Base-by-base conservation (phyloP, 2,797 vertebrate genomes). In the Moxostoma hubbsi region DNA sequence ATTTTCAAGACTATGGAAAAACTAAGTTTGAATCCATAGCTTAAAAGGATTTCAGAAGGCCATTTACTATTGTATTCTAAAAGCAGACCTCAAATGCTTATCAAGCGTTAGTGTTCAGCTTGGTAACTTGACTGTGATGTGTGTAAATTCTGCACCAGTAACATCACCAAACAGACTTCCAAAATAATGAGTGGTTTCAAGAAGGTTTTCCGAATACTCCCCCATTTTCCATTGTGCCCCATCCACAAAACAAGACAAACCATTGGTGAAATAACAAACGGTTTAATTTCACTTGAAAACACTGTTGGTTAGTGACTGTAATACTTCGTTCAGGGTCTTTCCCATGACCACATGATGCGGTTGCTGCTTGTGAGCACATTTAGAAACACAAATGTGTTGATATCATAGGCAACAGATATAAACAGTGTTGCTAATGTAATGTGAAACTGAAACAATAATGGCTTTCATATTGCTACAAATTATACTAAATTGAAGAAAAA, bases 251-350 rank as follows among this genome's bases (percentile, higher is more conserved):
- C 2, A 4, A 62, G 9, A 24, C 59, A 45, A 61, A 69, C 10
- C 24, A 51, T 7, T 12, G 5, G 13, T 16, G 10, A 12, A 61
- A 78, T 36, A 57, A 62, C 46, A 62, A 65, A 15, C 0, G 36
- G 36, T 68, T 75, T 71, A 68, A 67, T 75, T 67, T 78, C 61
- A 86, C 75, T 87, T 84, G 51, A 86, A 77, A 87, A 88, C 81
- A 88, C 61, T 8, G 57, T 24, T 69, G 82, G 85, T 89, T 87
- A 87, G 85, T 82, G 18, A 10, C 0, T 69, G 46, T 69, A 73
- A 82, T 69, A 64, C 71, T 79, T 47, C 16, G n/a, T 61, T 70
- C 12, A 70, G 46, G 51, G 15, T 12, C 2, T 36, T 36, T 36
- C 36, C 36, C 2, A 36, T 3, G 36, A 36, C 36, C 61, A 63